These are phyloP conservation scores for Oxyruncus cristatus DNA, from an alignment of 2,113 vertebrate genomes.

Conservation along the genomic window DNA sequence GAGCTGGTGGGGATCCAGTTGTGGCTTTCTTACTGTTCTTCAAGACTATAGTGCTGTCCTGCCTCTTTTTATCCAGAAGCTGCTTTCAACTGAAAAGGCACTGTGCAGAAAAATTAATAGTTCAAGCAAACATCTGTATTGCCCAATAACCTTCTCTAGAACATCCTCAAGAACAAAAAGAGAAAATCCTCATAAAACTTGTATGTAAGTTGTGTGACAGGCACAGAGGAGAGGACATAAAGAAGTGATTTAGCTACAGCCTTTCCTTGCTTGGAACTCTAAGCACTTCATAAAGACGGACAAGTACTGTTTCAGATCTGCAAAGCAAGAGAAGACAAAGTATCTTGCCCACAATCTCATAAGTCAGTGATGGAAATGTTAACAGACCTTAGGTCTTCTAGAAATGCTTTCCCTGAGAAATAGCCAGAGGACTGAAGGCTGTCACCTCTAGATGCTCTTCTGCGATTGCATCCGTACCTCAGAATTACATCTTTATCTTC, in stretches of 20 bases:
- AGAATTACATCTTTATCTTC: background rate
- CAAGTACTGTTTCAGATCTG: background rate
- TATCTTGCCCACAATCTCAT: background rate
- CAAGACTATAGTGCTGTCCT: background rate
- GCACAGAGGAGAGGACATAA: background rate
- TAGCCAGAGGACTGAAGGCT: background rate
- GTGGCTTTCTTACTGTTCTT: background rate
- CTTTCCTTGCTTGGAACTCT: background rate
- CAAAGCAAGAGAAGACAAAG: background rate
- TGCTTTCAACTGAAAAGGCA: background rate
- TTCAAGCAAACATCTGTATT: background rate
- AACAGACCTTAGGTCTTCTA: background rate
- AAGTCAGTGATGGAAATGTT: background rate
- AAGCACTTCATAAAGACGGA: background rate
- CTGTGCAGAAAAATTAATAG: background rate
- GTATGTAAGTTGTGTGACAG: background rate
- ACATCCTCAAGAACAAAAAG: background rate
- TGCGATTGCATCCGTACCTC: background rate
- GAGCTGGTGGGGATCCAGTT: background rate
- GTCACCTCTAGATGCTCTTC: background rate
- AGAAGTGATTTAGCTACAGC: background rate
- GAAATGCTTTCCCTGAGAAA: background rate
- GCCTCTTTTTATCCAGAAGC: background rate
- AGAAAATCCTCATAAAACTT: background rate
- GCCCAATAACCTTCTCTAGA: background rate